A percentile compares a stretch with the other conserved stretches of the same genome.
These are phyloP conservation scores for Sepioteuthis lessoniana DNA, from an alignment of 2,888 invertebrate genomes.

Conservation along the genomic window DNA sequence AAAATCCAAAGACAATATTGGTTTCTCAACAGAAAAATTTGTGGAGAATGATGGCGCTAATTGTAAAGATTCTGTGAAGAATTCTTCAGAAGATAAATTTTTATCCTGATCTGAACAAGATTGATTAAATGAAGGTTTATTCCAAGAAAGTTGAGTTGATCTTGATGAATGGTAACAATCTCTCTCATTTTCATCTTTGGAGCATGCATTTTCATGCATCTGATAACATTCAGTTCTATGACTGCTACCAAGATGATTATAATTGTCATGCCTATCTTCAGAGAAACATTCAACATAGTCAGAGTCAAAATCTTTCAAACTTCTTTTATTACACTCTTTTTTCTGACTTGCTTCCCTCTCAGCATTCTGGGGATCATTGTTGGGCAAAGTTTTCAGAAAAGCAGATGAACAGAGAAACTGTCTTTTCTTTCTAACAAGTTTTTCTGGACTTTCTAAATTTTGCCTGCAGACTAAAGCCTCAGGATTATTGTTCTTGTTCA, in stretches of 20 bases:
- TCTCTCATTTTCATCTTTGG: background rate
- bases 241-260: background rate
- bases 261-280: background rate
- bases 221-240: background rate
- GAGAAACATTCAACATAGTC: background rate
- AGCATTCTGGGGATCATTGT: background rate
- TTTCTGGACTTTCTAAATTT: background rate
- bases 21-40: background rate
- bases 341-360: background rate
- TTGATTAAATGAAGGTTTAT: background rate
- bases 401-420: background rate
- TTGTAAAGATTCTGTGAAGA: background rate
- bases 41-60: background rate
- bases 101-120: background rate
- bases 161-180: background rate
- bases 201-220: background rate
- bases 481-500: background rate
- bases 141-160: background rate
- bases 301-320: background rate
- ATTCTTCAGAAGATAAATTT: background rate
- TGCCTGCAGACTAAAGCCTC: background rate
- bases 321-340: background rate
- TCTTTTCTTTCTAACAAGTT: background rate
- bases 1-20: background rate
- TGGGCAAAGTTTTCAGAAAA: constrained; percentile 50